Base-by-base conservation (phyloP, 2,797 vertebrate genomes). In the Xenopus petersii region DNA sequence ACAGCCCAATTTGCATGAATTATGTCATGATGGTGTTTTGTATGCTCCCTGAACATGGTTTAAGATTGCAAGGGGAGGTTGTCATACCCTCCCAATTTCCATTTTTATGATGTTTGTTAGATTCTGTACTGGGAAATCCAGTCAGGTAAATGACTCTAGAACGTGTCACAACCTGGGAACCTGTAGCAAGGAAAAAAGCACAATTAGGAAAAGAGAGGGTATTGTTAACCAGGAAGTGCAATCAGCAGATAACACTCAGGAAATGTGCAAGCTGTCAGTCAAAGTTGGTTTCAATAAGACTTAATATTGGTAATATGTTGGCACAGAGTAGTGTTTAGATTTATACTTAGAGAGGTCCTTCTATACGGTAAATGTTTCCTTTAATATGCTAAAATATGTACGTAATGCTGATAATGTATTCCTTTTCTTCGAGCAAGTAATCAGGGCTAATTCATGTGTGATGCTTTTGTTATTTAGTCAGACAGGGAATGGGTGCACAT, bases 351-450 rank as follows among this genome's bases (percentile, higher is more conserved):
- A 3, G 36, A 7, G 26, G 33, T 42, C 3, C 26, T 59, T 69
- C 46, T 58, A 58, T 69, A 51, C 30, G 47, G 13, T 68, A 69
- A 69, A 46, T n/a, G 9, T 69, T 55, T 69, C 30, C 30, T 61
- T 42, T 58, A 70, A 15, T 70, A 70, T 70, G 68, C 17, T 60
- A 70, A 70, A 48, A 15, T 48, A 70, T 47, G n/a, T 46, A 42
- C 49, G 15, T 17, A 56, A 12, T 49, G 56, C 26, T 75, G 42
- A 5, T 33, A 64, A 70, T n/a, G 26, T 54, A 64, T 63, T 69
- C 60, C 5, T 46, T 64, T 63, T 30, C 24, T 61, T 24, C 30
- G 24, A 61, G 59, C 59, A 61, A 33, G 30, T 36, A 17, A 64
- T 47, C 15, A 17, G 15, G 62, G 30, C 26, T 47, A 46, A 64